Conservation (phyloP, 1,140 invertebrate genomes). For the Parasteatoda tepidariorum region DNA sequence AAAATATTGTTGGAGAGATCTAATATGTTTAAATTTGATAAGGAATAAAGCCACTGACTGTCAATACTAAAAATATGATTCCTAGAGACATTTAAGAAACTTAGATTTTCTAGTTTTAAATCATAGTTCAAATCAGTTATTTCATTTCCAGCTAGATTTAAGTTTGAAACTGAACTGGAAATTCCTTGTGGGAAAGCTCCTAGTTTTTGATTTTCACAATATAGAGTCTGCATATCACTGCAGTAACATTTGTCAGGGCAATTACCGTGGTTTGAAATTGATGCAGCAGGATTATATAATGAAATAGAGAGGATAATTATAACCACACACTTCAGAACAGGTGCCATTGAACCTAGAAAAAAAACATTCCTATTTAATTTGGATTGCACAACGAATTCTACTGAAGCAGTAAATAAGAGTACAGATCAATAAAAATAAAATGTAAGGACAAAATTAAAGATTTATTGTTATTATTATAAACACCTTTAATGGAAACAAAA, state of each 20-base stretch:
- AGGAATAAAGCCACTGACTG: slow-evolving; percentile 1
- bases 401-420: too few species aligned
- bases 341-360: too few species aligned
- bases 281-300: too few species aligned
- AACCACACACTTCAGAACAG: too few species aligned
- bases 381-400: too few species aligned
- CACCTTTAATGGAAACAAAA: too few species aligned
- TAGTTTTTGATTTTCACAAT: slow-evolving; percentile 14
- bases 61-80: slow-evolving; percentile 21
- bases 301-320: too few species aligned
- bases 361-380: too few species aligned
- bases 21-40: slow-evolving; percentile 10
- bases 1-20: slow-evolving; percentile 36
- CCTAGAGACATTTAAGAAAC: slow-evolving; percentile 30
- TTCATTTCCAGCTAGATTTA: slow-evolving; percentile 43
- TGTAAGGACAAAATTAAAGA: too few species aligned
- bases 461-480: too few species aligned
- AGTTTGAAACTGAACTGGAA: background rate
- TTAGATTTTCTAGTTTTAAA: background rate
- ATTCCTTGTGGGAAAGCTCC: slow-evolving; percentile 8
- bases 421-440: too few species aligned
- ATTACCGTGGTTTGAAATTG: background rate
- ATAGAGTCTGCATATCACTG: background rate
- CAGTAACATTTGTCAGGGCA: slow-evolving; percentile 21
- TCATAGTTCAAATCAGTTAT: slow-evolving; percentile 16